Conservation (phyloP, 1,140 invertebrate genomes). For the Drosophila bipectinata region DNA sequence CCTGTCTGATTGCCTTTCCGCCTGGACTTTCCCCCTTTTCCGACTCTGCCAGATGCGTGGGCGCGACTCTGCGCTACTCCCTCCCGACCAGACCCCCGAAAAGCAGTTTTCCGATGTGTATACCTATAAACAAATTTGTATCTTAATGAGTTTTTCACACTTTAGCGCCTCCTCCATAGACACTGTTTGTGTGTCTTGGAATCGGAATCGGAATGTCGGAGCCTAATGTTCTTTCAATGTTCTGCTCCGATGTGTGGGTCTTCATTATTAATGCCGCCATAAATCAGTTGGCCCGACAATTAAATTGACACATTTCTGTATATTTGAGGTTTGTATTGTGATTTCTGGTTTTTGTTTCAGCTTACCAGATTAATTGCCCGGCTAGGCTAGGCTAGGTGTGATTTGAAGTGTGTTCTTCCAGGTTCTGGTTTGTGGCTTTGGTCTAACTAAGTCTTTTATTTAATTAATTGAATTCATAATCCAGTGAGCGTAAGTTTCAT, state of each 20-base stretch:
- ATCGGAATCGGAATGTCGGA: background rate
- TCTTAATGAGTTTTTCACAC: slow-evolving; percentile 58
- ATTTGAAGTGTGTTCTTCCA: slow-evolving; percentile 3
- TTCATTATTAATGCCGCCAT: slow-evolving; percentile 46
- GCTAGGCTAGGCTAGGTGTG: slow-evolving; percentile 3
- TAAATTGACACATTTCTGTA: slow-evolving; percentile 51
- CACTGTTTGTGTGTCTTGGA: slow-evolving; percentile 3
- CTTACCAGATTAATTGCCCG: slow-evolving; percentile 31
- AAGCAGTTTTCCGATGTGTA: slow-evolving; percentile 3
- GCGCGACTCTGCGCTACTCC: background rate
- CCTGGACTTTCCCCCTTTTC: slow-evolving; percentile 26
- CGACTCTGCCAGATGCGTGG: slow-evolving; percentile 32
- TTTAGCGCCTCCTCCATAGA: slow-evolving; percentile 36
- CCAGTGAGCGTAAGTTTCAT: background rate
- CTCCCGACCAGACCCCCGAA: background rate
- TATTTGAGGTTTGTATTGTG: slow-evolving; percentile 34
- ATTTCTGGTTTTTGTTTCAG: slow-evolving; percentile 34
- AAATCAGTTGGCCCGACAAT: slow-evolving; percentile 48
- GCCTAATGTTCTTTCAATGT: slow-evolving; percentile 28
- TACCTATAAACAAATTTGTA: slow-evolving; percentile 51
- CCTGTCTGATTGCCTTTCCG: slow-evolving; percentile 36
- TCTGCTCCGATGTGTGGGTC: slow-evolving; percentile 11
- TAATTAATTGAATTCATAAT: background rate
- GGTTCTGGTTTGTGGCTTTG: background rate
- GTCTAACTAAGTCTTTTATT: background rate